Evolutionary conservation across 23 tunicate species (phyloP).

Genomic region (Oikopleura dioica): DNA sequence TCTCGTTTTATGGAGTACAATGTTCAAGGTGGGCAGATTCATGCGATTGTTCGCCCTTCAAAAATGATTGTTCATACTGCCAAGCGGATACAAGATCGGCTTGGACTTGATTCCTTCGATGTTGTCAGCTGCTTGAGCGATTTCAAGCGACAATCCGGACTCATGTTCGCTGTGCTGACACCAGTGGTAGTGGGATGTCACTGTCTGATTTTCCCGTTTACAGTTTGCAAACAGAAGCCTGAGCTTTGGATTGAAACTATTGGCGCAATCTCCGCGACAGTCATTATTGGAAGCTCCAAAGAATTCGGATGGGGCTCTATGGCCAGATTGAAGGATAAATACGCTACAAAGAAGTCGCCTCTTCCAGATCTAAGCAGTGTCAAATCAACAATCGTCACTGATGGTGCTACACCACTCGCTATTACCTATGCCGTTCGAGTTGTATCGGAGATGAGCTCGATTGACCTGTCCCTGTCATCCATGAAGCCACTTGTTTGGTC

Average conservation of each 20-base stretch:
- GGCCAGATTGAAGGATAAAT: neutral
- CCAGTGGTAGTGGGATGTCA: neutral
- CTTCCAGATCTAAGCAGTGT: too few relatives aligned
- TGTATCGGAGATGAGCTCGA: neutral
- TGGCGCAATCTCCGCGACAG: neutral
- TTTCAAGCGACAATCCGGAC: neutral
- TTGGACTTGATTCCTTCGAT: neutral
- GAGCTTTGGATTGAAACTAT: neutral
- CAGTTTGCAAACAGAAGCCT: neutral
- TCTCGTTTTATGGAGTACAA: neutral
- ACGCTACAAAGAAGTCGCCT: too few relatives aligned
- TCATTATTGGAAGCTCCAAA: neutral
- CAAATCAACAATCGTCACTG: neutral
- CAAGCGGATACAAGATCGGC: neutral
- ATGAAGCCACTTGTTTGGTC: conserved; percentile 1
- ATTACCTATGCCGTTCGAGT: neutral
- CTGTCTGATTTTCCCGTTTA: neutral
- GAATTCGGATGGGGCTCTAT: neutral
- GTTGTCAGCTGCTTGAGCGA: neutral
- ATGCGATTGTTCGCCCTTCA: neutral
- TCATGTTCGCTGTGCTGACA: neutral
- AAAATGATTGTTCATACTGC: neutral
- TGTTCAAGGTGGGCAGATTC: neutral
- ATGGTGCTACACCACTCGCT: neutral
- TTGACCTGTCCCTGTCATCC: neutral